These are phyloP conservation scores for Myrmophylax atrothorax DNA, from an alignment of 2,113 vertebrate species.

Conservation along the genomic window DNA sequence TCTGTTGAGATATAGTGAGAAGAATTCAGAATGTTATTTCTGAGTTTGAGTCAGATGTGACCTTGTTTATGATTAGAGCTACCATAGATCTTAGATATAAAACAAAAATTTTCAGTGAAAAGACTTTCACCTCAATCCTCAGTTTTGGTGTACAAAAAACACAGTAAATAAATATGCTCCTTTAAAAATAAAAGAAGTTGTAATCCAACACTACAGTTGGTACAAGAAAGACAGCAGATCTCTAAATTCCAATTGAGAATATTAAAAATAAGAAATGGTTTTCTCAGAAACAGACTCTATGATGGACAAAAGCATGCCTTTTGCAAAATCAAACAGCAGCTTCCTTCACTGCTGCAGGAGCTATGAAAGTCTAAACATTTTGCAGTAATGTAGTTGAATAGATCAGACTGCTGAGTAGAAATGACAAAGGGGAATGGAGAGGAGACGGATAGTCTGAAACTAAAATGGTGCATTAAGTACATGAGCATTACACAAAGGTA, in stretches of 20 bases:
- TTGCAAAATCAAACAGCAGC: neutral
- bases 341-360: neutral
- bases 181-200: neutral
- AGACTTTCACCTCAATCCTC: neutral
- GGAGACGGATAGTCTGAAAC: neutral
- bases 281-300: neutral
- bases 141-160: neutral
- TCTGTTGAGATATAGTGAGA: neutral
- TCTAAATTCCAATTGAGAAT: neutral
- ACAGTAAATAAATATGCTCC: accelerated
- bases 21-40: neutral
- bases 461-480: neutral
- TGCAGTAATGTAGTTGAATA: neutral
- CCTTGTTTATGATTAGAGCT: neutral
- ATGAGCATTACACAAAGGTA: neutral
- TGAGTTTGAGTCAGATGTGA: neutral
- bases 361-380: neutral
- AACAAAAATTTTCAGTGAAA: neutral
- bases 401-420: neutral
- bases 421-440: neutral
- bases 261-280: neutral
- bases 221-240: neutral
- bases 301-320: accelerated
- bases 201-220: neutral
- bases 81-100: neutral